Evolutionary conservation across 2,113 vertebrate species (phyloP).

Genomic region (Triplophysa rosa): DNA sequence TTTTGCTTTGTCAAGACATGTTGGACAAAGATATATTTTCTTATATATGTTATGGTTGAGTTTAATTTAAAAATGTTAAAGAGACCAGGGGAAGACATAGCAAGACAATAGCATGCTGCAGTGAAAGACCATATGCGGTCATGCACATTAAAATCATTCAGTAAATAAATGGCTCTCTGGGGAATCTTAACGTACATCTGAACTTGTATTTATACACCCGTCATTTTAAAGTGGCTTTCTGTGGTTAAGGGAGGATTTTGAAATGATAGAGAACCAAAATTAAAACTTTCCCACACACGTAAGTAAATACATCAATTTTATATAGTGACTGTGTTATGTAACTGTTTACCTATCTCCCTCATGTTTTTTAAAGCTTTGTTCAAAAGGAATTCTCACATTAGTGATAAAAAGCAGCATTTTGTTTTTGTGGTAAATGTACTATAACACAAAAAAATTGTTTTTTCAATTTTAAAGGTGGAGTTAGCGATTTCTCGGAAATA

Average conservation of each 20-base stretch:
- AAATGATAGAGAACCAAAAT: not conserved
- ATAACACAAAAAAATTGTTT: not conserved
- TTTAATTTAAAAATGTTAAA: not conserved
- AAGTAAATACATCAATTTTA: conserved; percentile 20
- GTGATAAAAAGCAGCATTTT: not conserved
- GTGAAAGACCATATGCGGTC: not conserved
- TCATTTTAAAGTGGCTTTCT: conserved; percentile 24
- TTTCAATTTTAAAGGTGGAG: not conserved
- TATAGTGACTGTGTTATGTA: conserved; percentile 15
- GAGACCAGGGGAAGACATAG: not conserved
- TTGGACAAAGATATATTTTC: not conserved
- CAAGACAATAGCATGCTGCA: conserved; percentile 4
- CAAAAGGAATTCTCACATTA: not conserved
- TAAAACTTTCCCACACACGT: conserved; percentile 24
- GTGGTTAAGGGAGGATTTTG: conserved; percentile 18
- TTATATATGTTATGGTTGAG: too few species aligned
- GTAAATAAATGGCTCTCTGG: conserved; percentile 9
- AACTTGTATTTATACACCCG: conserved; percentile 14
- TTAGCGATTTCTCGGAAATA: too few species aligned
- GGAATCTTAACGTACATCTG: conserved; percentile 32
- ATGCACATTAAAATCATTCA: not conserved
- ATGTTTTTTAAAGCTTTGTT: not conserved
- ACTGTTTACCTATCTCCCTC: conserved; percentile 3
- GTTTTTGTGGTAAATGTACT: not conserved
- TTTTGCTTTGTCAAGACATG: not conserved